These are phyloP conservation scores for Pristionchus mayeri DNA, from an alignment of 2,888 invertebrate species.

Conservation along the genomic window DNA sequence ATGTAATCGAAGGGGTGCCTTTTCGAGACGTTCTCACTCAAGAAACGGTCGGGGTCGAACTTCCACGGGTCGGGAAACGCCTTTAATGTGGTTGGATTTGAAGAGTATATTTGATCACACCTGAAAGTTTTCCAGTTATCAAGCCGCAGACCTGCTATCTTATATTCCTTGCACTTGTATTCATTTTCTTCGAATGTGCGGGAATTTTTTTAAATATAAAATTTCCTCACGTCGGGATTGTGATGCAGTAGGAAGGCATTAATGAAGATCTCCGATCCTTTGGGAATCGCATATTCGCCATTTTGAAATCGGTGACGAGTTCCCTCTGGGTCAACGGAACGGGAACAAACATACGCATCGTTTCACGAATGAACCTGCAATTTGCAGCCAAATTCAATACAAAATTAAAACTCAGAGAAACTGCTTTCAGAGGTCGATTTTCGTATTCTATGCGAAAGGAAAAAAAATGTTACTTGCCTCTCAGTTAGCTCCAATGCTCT, in stretches of 20 bases:
- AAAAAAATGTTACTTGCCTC: constrained; percentile 45
- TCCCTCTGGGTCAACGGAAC: constrained; percentile 46
- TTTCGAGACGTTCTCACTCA: constrained; percentile 66
- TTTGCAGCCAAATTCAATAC: too few species aligned
- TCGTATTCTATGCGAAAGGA: neutral
- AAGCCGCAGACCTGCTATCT: too few species aligned
- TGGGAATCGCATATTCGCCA: constrained; percentile 53
- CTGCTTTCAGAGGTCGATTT: too few species aligned
- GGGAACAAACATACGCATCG: constrained; percentile 48
- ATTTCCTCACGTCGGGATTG: constrained; percentile 66
- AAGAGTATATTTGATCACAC: too few species aligned
- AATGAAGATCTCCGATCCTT: constrained; percentile 61
- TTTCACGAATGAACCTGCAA: constrained; percentile 43
- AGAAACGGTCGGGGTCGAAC: constrained; percentile 77
- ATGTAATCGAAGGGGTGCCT: constrained; percentile 52
- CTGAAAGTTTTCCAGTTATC: too few species aligned
- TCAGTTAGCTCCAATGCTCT: constrained; percentile 57
- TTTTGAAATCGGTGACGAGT: constrained; percentile 68
- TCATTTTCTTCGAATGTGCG: neutral
- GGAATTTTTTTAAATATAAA: too few species aligned
- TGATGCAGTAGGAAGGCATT: constrained; percentile 70
- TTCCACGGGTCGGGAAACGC: constrained; percentile 74
- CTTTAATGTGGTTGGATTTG: constrained; percentile 66
- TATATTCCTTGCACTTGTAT: too few species aligned
- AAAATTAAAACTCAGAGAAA: too few species aligned